Evolutionary conservation across 2,888 invertebrate genomes (phyloP).

Genomic region (Eupithecia centaureata): DNA sequence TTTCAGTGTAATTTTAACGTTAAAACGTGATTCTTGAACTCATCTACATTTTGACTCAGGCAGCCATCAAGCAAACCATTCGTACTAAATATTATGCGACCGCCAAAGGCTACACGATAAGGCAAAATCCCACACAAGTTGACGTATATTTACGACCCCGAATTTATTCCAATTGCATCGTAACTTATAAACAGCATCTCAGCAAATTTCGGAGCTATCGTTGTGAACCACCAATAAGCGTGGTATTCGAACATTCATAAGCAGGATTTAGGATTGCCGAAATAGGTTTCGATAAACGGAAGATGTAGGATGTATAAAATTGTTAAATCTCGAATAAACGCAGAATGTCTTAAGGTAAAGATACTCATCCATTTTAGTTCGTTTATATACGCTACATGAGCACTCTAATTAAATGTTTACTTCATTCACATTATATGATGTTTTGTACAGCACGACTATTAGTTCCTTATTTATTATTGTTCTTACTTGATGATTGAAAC

Average conservation of each 20-base stretch:
- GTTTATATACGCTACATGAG: neutral
- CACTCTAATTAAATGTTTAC: neutral
- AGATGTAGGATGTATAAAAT: constrained; percentile 18
- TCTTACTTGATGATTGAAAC: too few relatives aligned
- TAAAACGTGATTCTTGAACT: too few relatives aligned
- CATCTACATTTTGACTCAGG: too few relatives aligned
- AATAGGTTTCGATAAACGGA: constrained; percentile 6
- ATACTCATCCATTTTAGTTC: neutral
- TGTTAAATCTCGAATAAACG: constrained; percentile 5
- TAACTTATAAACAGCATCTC: constrained; percentile 30
- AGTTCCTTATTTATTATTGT: too few relatives aligned
- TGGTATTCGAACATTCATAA: constrained; percentile 27
- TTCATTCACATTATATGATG: neutral
- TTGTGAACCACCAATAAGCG: constrained; percentile 27
- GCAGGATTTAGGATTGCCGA: constrained; percentile 17
- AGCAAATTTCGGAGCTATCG: constrained; percentile 16
- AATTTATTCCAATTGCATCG: constrained; percentile 27
- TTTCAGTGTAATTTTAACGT: too few relatives aligned
- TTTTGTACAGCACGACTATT: too few relatives aligned
- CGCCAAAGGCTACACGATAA: neutral
- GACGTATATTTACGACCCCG: neutral
- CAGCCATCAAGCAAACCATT: too few relatives aligned
- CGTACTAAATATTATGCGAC: neutral
- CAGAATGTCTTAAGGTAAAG: neutral
- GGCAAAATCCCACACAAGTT: neutral